Base-by-base conservation (phyloP, 2,797 vertebrate species). In the Meriones psammophilus region DNA sequence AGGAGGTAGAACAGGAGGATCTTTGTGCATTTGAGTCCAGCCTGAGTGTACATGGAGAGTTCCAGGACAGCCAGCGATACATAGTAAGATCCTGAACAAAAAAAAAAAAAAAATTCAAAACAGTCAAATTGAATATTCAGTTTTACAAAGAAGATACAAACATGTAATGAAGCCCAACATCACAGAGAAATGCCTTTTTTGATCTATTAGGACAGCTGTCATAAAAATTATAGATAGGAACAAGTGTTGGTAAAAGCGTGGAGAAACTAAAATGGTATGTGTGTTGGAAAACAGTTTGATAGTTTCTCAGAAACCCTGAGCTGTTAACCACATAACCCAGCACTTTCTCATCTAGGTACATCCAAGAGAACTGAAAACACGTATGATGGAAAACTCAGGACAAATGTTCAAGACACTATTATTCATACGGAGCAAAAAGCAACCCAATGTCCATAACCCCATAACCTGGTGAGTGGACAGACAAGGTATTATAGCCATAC, bases 301-400 rank as follows among this genome's bases (percentile, higher is more conserved):
- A 42, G 26, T 62, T 83, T 81, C 33, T 91, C 39, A 39, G 69
- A 96, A 80, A 24, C 18, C 78, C 15, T 60, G 2, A 39, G 24
- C 24, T 22, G 36, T n/a, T 73, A 74, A 50, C 15, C 22, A 62
- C 13, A 42, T 76, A 30, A n/a, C 3, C 17, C 36, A 74, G 30
- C 17, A 74, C 54, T 76, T 79, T 66, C 60, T 73, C 36, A 89
- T 50, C 36, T 66, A 88, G 8, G 50, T 50, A 68, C 46, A 69
- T 28, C 60, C 22, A 64, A 77, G 13, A 88, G 39, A 96, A 91
- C 4, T 71, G n/a, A 77, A 86, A 95, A 39, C 39, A 80, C 12
- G 66, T 56, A 33, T 50, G 28, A 46, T 18, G 20, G 5, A 39
- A 93, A 80, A 89, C 46, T 62, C 58, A 39, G 54, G 62, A 28